Evolutionary conservation across 2,113 vertebrate genomes (phyloP).

Genomic region (Dicaeum eximium): DNA sequence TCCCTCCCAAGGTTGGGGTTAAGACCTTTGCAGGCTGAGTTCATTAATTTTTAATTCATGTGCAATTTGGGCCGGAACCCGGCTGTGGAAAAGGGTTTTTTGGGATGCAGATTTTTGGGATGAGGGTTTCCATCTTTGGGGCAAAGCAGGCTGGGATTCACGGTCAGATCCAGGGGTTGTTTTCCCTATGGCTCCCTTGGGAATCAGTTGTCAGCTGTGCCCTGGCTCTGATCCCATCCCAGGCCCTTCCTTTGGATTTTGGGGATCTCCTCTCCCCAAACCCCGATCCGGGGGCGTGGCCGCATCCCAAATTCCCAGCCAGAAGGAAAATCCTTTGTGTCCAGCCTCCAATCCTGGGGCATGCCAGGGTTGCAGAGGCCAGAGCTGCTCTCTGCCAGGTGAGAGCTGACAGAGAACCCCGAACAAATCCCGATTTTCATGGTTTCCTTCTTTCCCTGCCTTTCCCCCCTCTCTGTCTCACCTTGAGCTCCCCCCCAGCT

Average conservation of each 20-base stretch:
- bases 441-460: fast-evolving
- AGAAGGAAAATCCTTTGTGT: fast-evolving
- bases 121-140: neutral
- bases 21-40: neutral
- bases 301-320: neutral
- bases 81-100: neutral
- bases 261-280: neutral
- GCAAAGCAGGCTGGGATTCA: fast-evolving
- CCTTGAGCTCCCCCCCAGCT: neutral
- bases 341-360: fast-evolving
- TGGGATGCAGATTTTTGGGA: neutral
- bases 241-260: fast-evolving
- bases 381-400: neutral
- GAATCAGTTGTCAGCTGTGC: fast-evolving
- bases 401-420: neutral
- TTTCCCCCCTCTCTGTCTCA: neutral
- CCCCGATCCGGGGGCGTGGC: fast-evolving
- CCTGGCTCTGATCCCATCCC: fast-evolving
- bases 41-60: neutral
- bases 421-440: fast-evolving
- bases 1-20: fast-evolving
- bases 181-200: fast-evolving
- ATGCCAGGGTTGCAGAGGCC: fast-evolving
- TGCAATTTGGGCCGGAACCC: neutral
- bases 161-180: fast-evolving